phyloP scores from a whole-genome alignment of 2,113 vertebrate species.

The Cinclus mexicanus region DNA sequence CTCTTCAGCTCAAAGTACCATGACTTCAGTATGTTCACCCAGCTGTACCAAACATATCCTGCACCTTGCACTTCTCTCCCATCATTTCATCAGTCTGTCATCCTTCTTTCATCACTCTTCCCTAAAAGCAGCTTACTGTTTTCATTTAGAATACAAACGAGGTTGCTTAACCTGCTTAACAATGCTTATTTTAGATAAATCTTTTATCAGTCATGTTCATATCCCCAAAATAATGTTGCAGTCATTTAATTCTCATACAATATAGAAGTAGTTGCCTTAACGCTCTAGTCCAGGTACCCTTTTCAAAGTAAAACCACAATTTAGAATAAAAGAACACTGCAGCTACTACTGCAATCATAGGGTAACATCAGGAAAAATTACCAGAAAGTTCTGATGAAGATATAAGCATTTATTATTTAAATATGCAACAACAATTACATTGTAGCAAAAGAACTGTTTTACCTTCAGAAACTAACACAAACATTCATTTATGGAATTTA shows the following conservation, averaged over 20 bases:
- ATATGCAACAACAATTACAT: background rate
- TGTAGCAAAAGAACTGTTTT: background rate
- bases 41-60: accelerated
- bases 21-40: background rate
- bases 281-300: background rate
- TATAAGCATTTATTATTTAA: background rate
- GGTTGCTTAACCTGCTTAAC: background rate
- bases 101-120: background rate
- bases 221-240: background rate
- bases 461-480: background rate
- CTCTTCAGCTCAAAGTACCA: background rate
- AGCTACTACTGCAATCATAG: background rate
- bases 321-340: background rate
- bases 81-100: background rate
- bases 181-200: background rate
- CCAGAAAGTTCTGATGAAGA: background rate
- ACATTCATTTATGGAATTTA: background rate
- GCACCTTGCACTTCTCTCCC: background rate
- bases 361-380: background rate
- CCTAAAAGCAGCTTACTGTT: background rate
- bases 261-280: background rate
- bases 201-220: background rate
- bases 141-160: background rate
- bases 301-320: background rate
- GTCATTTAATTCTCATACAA: background rate